Conservation (phyloP, 2,797 vertebrate species). For the Bradypodion ventrale region DNA sequence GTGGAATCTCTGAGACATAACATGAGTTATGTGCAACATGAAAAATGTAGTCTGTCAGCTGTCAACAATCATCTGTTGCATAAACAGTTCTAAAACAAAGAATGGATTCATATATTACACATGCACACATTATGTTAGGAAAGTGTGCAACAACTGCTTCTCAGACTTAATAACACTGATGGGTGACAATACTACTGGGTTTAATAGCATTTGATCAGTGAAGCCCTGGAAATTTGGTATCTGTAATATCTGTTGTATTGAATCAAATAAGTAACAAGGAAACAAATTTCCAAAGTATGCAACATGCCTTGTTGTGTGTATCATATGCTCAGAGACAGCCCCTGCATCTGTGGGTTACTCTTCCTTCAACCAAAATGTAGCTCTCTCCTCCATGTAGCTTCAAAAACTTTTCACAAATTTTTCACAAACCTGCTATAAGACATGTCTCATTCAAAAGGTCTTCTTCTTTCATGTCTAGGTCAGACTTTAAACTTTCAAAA, state of each 20-base stretch:
- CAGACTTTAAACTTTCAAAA: no score
- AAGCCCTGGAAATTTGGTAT: background rate
- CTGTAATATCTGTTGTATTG: background rate
- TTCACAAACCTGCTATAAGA: no score
- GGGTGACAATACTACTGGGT: background rate
- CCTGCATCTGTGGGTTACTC: background rate
- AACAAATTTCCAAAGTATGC: background rate
- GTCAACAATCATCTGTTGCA: slow-evolving; percentile 10
- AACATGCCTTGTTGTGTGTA: background rate
- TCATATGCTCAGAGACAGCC: background rate
- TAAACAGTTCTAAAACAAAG: background rate
- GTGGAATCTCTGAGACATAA: slow-evolving; percentile 20
- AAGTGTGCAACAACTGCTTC: background rate
- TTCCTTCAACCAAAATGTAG: background rate
- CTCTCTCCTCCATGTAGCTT: no score
- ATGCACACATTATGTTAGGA: background rate
- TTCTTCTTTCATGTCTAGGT: no score
- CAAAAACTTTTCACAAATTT: background rate
- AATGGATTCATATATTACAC: background rate
- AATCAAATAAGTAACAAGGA: background rate
- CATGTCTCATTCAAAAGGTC: no score
- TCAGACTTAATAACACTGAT: background rate
- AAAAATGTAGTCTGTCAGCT: slow-evolving; percentile 1
- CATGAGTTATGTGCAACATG: background rate
- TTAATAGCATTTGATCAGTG: no score